Conservation (phyloP, 2,797 vertebrate species). For the Lagodon rhomboides region DNA sequence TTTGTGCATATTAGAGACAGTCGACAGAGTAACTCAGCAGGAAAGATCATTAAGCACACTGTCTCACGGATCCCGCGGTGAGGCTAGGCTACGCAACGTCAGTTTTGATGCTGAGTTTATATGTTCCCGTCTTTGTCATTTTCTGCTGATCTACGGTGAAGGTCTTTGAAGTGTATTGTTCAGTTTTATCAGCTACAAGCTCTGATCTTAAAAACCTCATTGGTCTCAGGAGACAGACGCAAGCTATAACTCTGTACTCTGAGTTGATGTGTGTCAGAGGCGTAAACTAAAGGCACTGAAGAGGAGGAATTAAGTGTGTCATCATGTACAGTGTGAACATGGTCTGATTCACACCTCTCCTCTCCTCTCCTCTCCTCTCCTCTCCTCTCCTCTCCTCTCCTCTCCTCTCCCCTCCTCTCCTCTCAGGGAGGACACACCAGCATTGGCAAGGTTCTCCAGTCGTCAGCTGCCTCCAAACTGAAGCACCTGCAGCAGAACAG, state of each 20-base stretch:
- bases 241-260: conserved; percentile 23
- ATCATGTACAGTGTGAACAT: conserved; percentile 1
- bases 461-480: conserved; percentile 90
- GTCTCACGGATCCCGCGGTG: conserved; percentile 41
- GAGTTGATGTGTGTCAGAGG: conserved; percentile 38
- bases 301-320: conserved; percentile 40
- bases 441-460: conserved; percentile 88
- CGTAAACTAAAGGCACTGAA: conserved; percentile 34
- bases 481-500: conserved; percentile 94
- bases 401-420: conserved; percentile 28
- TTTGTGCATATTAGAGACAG: conserved; percentile 54
- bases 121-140: conserved; percentile 52
- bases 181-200: conserved; percentile 34
- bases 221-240: conserved; percentile 48
- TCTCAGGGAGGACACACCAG: conserved; percentile 86
- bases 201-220: conserved; percentile 56
- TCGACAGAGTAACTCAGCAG: conserved; percentile 48
- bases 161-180: conserved; percentile 45
- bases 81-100: conserved; percentile 36
- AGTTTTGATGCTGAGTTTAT: conserved; percentile 54
- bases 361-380: conserved; percentile 18
- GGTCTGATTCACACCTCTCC: conserved; percentile 29
- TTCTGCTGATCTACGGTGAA: conserved; percentile 52
- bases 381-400: conserved; percentile 36
- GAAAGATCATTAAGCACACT: conserved; percentile 66